Evolutionary conservation across 23 tunicate species (phyloP), one percentile per base, ranked within the genome.

Genomic region (Halocynthia roretzi): DNA sequence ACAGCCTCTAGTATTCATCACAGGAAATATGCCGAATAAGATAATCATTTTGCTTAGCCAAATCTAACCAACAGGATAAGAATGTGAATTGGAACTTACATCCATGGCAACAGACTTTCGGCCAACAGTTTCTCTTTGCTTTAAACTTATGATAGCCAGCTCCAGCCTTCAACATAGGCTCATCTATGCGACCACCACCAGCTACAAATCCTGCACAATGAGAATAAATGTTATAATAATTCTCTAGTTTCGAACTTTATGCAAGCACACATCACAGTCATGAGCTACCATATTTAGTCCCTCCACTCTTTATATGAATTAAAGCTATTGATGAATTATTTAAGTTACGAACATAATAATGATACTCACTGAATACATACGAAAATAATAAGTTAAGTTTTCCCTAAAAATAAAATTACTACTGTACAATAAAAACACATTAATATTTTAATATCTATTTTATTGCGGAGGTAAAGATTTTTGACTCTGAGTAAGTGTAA

Each of bases 41-140:
- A 71, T 65, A 65, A 65, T 65, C 70, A 11, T 65, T 23, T 71
- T 71, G 51, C 48, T n/a, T 49, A 5, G 54, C 18, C 11, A n/a
- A 65, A 65, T 10, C 22, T 65, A 65, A 31, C 44, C 44, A 31
- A 31, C 44, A 31, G 44, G 44, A 31, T 31, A 72, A 14, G 66
- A 12, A 12, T 15, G 50, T 54, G 8, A 14, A 80, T 10, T 56
- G 5, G 1, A 20, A 75, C 95, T 78, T 83, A 88, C 95, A 79
- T 93, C 86, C 98, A 93, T 93, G 55, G 98, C 98, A 67, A 93
- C 98, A 93, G 70, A 86, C 93, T 80, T 77, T 83, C 11, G 98
- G 98, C 98, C 98, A 93, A 79, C 98, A 86, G 93, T 93, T 93
- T 60, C 98, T 61, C 93, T 93, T 93, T 14, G 83, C 98, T 71